Base-by-base conservation (phyloP, 2,797 vertebrate genomes). In the Girardinus metallicus region DNA sequence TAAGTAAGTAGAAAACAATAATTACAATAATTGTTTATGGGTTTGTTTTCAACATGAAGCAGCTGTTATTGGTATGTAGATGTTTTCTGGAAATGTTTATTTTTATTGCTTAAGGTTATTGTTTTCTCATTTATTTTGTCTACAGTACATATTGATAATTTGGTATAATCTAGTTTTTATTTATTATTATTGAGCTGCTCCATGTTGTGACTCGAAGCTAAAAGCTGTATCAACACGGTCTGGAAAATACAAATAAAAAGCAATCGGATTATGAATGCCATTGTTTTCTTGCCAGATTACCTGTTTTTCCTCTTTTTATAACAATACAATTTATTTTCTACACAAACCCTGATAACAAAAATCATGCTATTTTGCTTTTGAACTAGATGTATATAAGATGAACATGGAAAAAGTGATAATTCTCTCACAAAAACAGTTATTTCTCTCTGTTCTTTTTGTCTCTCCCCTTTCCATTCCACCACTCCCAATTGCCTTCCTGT, bases 401-500 rank as follows among this genome's bases (percentile, higher is more conserved):
- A 31, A 84, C 55, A 80, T 86, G 60, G 74, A 66, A 78, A 84
- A 72, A 51, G 82, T 77, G 77, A 79, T 34, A 3, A 62, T 49
- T 79, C 78, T 84, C 29, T 84, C 21, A 77, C 85, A 83, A 86
- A 86, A 91, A 88, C 4, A 78, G 85, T 88, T 85, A 55, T 84
- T 36, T 88, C 76, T 84, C 43, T 86, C 21, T 84, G 31, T 82
- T 39, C 46, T 78, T 80, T 82, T 64, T 85, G 47, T 81, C 79
- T 53, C 70, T 64, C 75, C 76, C 16, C 3, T 72, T 51, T 78
- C 75, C 78, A 51, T 76, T 75, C 79, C 46, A 62, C 83, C 76
- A 55, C 84, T 82, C 90, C 86, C 87, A 85, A 89, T 87, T 90
- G 86, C 86, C 83, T 87, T 92, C 83, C 83, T 83, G 85, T 80